Evolutionary conservation across 2,888 invertebrate genomes (phyloP), one percentile per base, ranked within the genome.

Genomic region (Synanthedon formicaeformis): DNA sequence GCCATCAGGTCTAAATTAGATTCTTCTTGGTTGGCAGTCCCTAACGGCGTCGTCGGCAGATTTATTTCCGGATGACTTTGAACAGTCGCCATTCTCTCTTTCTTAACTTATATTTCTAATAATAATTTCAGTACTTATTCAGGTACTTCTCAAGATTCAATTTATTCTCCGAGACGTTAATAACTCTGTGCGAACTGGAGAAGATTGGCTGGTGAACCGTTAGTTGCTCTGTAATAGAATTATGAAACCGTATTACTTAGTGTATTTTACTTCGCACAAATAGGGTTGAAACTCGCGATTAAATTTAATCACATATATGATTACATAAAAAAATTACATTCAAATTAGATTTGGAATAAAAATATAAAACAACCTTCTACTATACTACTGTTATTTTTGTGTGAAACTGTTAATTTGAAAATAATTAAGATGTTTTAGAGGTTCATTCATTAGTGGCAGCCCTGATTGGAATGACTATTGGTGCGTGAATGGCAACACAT

Each of bases 1-100:
- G 88, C 81, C 65, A 89, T 64, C 41, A 85, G 63, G 59, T 82
- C 81, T 54, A 88, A 65, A 34, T 83, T 81, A 50, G 66, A 68
- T 40, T 78, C 69, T 14, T 81, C 79, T 60, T 82, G 75, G 34
- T 34, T 3, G 34, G 34, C 6, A 40, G 67, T 69, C 50, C 73
- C 74, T 0, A 79, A 69, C 18, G 82, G 64, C 34, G 81, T 62
- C 18, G 76, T 64, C 13, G 57, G 60, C 51, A 85, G 74, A 56
- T 62, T 81, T 55, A 82, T 72, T 54, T 82, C 81, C 41, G 75
- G 69, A 49, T 73, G 66, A 52, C 75, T 66, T 69, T 85, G 85
- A 48, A 86, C 75, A 52, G 82, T 76, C 45, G 87, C 81, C 87
- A 87, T 87, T 56, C 64, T 45, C 6, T 45, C 45, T 41, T 10